phyloP scores from a whole-genome alignment of 1,140 invertebrate species.

The Scaptomyza hsui region DNA sequence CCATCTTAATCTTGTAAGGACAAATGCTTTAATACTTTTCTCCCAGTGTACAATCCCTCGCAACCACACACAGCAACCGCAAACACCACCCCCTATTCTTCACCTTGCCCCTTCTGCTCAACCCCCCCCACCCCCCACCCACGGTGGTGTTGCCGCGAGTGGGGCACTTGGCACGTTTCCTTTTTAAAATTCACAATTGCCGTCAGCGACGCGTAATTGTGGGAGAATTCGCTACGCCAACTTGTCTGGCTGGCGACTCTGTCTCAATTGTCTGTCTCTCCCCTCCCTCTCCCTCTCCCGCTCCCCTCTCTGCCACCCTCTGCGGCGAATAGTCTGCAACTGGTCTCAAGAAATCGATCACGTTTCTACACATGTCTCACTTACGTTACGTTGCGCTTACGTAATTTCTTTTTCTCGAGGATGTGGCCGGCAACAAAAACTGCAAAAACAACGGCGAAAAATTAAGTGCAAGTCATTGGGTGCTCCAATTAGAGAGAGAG shows the following conservation, averaged over 20 bases:
- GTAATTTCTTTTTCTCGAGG: constrained; percentile 53
- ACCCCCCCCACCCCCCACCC: not conserved
- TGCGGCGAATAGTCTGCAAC: not conserved
- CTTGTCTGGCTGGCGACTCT: constrained; percentile 53
- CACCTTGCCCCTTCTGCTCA: not conserved
- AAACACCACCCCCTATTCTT: not conserved
- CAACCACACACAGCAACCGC: constrained; percentile 4
- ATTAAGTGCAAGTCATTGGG: constrained; percentile 30
- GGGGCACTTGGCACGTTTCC: constrained; percentile 75
- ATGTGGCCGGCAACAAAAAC: constrained; percentile 18
- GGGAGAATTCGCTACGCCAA: constrained; percentile 74
- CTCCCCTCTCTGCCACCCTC: not conserved
- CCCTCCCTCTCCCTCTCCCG: constrained; percentile 7
- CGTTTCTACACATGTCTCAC: constrained; percentile 80
- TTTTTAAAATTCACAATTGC: constrained; percentile 83
- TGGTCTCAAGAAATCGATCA: constrained; percentile 74
- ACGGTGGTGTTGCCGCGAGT: constrained; percentile 10
- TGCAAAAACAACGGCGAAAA: constrained; percentile 1
- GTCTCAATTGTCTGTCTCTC: constrained; percentile 5
- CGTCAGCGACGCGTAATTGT: constrained; percentile 72
- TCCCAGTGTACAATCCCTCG: not conserved
- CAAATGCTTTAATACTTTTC: too few relatives aligned
- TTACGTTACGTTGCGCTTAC: constrained; percentile 65
- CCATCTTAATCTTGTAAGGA: too few relatives aligned
- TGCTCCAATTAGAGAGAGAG: constrained; percentile 36